phyloP scores from a whole-genome alignment of 2,113 vertebrate genomes.

The Tachycineta bicolor region DNA sequence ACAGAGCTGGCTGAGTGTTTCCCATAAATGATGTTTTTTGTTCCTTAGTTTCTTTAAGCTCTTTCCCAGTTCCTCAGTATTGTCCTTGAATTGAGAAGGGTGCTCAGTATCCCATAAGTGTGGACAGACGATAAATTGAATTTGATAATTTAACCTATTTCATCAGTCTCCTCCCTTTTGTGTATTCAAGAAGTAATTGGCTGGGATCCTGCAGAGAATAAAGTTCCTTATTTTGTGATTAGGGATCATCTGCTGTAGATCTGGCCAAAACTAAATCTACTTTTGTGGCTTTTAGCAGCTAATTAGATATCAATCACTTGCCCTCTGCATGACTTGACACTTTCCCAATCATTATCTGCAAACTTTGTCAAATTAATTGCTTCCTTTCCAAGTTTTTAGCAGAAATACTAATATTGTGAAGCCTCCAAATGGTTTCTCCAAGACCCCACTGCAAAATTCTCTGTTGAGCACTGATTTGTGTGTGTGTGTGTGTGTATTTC shows the following conservation, averaged over 20 bases:
- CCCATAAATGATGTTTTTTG: not conserved
- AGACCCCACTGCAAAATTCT: not conserved
- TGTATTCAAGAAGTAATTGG: not conserved
- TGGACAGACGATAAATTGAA: not conserved
- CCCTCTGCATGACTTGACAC: not conserved
- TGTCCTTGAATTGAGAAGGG: not conserved
- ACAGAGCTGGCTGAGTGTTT: not conserved
- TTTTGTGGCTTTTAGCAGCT: not conserved
- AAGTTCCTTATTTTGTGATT: not conserved
- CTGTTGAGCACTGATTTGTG: not conserved
- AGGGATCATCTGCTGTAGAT: not conserved
- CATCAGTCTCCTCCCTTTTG: not conserved
- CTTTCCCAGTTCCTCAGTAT: not conserved
- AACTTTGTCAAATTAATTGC: not conserved
- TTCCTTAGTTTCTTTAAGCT: not conserved
- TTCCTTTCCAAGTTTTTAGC: not conserved
- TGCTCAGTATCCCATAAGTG: not conserved
- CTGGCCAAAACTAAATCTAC: not conserved
- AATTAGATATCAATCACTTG: not conserved
- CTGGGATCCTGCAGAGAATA: not conserved
- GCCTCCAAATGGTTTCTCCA: not conserved
- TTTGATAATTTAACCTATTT: not conserved
- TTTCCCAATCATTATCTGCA: not conserved
- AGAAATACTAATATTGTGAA: not conserved
- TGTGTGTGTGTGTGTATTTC: not conserved